Base-by-base conservation (phyloP, 2,888 invertebrate genomes). In the Allolobophora icterica region DNA sequence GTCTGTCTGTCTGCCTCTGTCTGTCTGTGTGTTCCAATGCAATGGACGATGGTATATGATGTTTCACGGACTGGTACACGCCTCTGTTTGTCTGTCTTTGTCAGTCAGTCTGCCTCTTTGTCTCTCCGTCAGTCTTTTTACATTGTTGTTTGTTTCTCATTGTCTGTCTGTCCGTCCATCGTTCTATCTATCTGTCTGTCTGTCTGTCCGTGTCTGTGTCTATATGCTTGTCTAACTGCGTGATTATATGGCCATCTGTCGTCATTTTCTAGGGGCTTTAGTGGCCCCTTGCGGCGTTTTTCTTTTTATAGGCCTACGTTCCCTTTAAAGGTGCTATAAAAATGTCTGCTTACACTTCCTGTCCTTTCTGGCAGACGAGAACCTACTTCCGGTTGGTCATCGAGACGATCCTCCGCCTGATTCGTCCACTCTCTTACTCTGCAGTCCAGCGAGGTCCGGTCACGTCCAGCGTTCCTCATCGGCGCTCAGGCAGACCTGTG, bases 361-460 rank as follows among this genome's bases (percentile, higher is more conserved):
- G 71, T n/a, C n/a, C 17, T 52, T 52, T 52, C 30, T n/a, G 33
- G 87, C 38, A 87, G 87, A 87, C 87, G 19, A 87, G 38, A 38
- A 87, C 87, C 35, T 87, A 87, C 87, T 87, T 87, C 35, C 35
- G 87, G 38, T 87, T 87, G 87, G 38, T 87, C 6, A 87, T 38
- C 38, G 87, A 87, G 38, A 38, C 87, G 21, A 34, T 87, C 21
- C 87, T 87, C 0, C 87, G 87, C n/a, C 38, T 87, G 38, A 35
- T 35, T 87, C 87, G 87, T 87, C 38, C 87, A 8, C 71, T 71
- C 71, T 71, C 71, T 71, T 71, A n/a, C 71, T 30, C 71, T 71
- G 6, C 71, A n/a, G n/a, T 71, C 71, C 71, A 71, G 30, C 71
- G 3, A n/a, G 71, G 71, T 71, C 30, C 71, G 8, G 30, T 71